Percentiles rank a stretch among this genome's conserved stretches.
phyloP scores from a whole-genome alignment of 2,797 vertebrate genomes.

The Kryptopterus vitreolus region DNA sequence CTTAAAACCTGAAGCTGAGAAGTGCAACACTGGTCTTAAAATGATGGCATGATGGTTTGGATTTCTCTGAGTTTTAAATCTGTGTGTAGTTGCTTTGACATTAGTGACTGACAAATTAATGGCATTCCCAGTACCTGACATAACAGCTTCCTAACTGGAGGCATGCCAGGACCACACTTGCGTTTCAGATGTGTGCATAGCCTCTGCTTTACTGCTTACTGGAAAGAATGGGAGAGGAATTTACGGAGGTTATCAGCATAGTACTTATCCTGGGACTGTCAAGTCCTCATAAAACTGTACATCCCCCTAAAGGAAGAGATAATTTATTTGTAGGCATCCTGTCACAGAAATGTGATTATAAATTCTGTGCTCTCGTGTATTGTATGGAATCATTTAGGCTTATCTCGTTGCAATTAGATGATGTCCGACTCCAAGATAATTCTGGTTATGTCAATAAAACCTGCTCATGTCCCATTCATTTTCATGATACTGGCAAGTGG shows the following conservation, averaged over 20 bases:
- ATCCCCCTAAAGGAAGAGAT: not conserved
- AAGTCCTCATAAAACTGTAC: not conserved
- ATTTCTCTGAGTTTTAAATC: not conserved
- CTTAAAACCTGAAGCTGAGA: not conserved
- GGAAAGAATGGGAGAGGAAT: slow-evolving; percentile 17
- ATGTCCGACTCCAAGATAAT: slow-evolving; percentile 11
- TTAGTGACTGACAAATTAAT: slow-evolving; percentile 20
- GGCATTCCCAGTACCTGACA: slow-evolving; percentile 19
- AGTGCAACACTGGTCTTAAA: not conserved
- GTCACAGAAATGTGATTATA: slow-evolving; percentile 15
- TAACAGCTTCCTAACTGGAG: slow-evolving; percentile 20
- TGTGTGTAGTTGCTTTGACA: not conserved
- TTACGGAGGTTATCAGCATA: not conserved
- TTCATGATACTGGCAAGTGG: slow-evolving; percentile 25
- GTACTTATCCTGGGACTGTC: slow-evolving; percentile 9
- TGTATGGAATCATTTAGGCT: slow-evolving; percentile 7
- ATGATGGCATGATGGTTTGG: not conserved
- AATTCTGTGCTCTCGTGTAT: not conserved
- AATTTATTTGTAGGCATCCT: not conserved
- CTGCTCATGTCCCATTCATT: slow-evolving; percentile 10
- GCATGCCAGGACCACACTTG: slow-evolving; percentile 26
- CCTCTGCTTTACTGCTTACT: slow-evolving; percentile 21
- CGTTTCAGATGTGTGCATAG: slow-evolving; percentile 6
- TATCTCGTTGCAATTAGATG: slow-evolving; percentile 20
- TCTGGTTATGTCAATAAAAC: slow-evolving; percentile 15